Conservation (phyloP, 1,140 invertebrate species). For the Cherax destructor region DNA sequence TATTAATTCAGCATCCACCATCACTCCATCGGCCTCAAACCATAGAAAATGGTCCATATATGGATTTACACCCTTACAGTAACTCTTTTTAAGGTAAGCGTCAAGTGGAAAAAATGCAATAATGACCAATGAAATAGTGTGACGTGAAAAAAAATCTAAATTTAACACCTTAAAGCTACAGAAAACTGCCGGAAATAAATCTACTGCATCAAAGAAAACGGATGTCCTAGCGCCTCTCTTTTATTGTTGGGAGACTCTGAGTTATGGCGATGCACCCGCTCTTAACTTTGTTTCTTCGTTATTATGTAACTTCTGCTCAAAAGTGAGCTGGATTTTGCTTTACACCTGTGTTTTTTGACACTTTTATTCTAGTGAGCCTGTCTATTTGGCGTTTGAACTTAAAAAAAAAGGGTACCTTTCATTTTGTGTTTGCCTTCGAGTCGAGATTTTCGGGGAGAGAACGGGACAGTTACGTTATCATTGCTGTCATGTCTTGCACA, state of each 20-base stretch:
- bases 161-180: conserved; percentile 34
- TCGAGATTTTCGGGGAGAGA: neutral
- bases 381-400: neutral
- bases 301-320: conserved; percentile 13
- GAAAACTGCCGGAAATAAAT: conserved; percentile 63
- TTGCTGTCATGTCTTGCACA: too few species aligned
- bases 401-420: neutral
- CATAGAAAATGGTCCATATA: conserved; percentile 50
- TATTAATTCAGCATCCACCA: conserved; percentile 52
- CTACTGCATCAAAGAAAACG: conserved; percentile 66
- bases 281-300: conserved; percentile 56
- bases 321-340: neutral
- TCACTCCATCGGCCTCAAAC: conserved; percentile 1
- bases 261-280: conserved; percentile 33
- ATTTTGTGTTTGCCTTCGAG: neutral
- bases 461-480: too few species aligned
- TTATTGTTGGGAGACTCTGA: conserved; percentile 66
- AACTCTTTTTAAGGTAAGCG: neutral
- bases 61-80: neutral
- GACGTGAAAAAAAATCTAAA: conserved; percentile 19
- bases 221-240: conserved; percentile 48
- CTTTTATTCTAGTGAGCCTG: neutral
- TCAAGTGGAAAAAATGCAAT: conserved; percentile 14
- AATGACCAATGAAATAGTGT: neutral
- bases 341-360: neutral